These are phyloP conservation scores for Lysiphlebus fabarum DNA, from an alignment of 1,140 invertebrate species.

Conservation along the genomic window DNA sequence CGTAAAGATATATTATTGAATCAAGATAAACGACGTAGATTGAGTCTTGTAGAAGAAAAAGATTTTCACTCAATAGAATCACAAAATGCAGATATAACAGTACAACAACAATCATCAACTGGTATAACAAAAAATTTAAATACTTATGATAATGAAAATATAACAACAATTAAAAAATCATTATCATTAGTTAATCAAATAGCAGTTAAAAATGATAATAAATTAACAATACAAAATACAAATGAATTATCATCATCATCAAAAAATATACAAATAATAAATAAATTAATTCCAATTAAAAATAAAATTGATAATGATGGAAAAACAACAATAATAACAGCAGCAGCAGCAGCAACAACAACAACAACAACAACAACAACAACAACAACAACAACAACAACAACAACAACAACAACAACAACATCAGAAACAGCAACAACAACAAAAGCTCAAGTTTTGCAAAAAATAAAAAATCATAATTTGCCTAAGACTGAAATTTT, in stretches of 20 bases:
- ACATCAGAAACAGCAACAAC: conserved; percentile 14
- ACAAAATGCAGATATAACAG: neutral
- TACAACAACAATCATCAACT: neutral
- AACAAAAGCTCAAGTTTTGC: conserved; percentile 2
- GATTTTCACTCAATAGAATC: conserved; percentile 49
- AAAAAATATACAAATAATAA: conserved; percentile 19
- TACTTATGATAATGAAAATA: neutral
- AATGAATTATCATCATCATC: neutral
- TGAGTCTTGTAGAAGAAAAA: conserved; percentile 52
- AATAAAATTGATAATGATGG: conserved; percentile 39
- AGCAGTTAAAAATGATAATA: too few species aligned
- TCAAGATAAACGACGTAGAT: conserved; percentile 49
- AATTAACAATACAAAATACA: neutral
- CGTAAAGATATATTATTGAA: conserved; percentile 44
- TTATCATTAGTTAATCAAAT: neutral
- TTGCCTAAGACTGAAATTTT: neutral
- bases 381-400: conserved; percentile 28
- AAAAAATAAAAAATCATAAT: conserved; percentile 7
- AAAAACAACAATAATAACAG: conserved; percentile 24
- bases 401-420: conserved; percentile 16
- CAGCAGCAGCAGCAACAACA: conserved; percentile 24
- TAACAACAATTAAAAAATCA: conserved; percentile 30
- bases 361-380: conserved; percentile 28
- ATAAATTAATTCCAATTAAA: conserved; percentile 34
- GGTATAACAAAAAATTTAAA: neutral